phyloP scores from a whole-genome alignment of 2,888 invertebrate species.

The Malacosoma neustria region DNA sequence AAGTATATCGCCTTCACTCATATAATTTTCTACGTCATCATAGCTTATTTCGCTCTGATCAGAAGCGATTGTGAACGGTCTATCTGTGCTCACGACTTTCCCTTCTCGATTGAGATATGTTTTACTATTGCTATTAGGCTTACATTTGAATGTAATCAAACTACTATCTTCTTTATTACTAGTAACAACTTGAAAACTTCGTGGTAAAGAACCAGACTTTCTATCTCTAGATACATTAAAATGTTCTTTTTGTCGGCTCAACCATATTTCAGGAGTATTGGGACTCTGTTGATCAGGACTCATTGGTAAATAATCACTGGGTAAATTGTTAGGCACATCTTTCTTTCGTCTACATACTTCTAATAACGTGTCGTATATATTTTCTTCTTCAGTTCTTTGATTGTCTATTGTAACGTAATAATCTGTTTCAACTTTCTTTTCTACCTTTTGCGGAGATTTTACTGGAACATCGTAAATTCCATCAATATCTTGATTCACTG shows the following conservation, averaged over 20 bases:
- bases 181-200: conserved; percentile 82
- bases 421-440: conserved; percentile 23
- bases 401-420: conserved; percentile 56
- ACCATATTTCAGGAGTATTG: conserved; percentile 80
- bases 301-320: conserved; percentile 60
- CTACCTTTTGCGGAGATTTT: conserved; percentile 47
- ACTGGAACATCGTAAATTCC: conserved; percentile 61
- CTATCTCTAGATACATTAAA: conserved; percentile 78
- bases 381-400: conserved; percentile 32
- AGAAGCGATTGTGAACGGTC: conserved; percentile 82
- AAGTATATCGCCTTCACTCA: conserved; percentile 57
- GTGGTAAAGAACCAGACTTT: conserved; percentile 85
- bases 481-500: conserved; percentile 43
- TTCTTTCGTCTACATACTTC: conserved; percentile 56
- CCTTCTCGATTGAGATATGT: conserved; percentile 76
- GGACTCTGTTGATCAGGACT: conserved; percentile 66
- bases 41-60: conserved; percentile 81
- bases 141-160: conserved; percentile 53
- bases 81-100: conserved; percentile 75
- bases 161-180: conserved; percentile 65
- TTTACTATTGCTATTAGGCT: conserved; percentile 58
- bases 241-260: conserved; percentile 81
- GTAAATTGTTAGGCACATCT: conserved; percentile 32
- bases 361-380: conserved; percentile 52
- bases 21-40: conserved; percentile 78